A percentile compares a stretch with the other conserved stretches of the same genome.
Conservation (phyloP, 30 jellyfish, hydroid and myxozoan genomes). For the Hydractinia symbiolongicarpus region DNA sequence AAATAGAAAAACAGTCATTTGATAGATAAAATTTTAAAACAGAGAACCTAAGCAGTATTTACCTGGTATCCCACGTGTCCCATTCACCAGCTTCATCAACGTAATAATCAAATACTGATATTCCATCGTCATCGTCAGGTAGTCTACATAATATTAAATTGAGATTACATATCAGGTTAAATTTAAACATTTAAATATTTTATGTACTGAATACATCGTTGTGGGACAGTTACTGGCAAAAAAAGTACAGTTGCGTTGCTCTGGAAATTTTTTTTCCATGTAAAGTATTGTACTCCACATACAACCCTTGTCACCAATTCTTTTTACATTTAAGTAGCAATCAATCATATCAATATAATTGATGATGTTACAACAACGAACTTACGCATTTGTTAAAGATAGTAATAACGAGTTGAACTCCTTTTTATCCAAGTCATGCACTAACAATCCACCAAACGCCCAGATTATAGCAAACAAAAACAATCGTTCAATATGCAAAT, state of each 20-base stretch:
- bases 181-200: too few species aligned
- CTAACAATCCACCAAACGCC: slow-evolving; percentile 81
- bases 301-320: too few species aligned
- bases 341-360: too few species aligned
- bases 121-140: slow-evolving; percentile 77
- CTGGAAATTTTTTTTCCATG: too few species aligned
- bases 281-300: too few species aligned
- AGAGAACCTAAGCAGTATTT: too few species aligned
- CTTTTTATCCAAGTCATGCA: slow-evolving; percentile 56
- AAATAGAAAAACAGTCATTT: too few species aligned
- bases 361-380: background rate
- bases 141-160: slow-evolving; percentile 14
- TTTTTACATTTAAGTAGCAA: too few species aligned
- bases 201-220: too few species aligned
- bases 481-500: slow-evolving; percentile 68
- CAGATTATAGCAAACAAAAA: slow-evolving; percentile 66
- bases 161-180: background rate
- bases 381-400: slow-evolving; percentile 73
- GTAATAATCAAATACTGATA: slow-evolving; percentile 73
- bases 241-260: too few species aligned
- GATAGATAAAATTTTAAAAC: too few species aligned
- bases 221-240: too few species aligned
- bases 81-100: slow-evolving; percentile 91
- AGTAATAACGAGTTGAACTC: slow-evolving; percentile 55
- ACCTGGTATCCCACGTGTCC: slow-evolving; percentile 87